Percentiles rank a stretch among this genome's conserved stretches.
Conservation (phyloP, 2,113 vertebrate genomes). For the Colius striatus region DNA sequence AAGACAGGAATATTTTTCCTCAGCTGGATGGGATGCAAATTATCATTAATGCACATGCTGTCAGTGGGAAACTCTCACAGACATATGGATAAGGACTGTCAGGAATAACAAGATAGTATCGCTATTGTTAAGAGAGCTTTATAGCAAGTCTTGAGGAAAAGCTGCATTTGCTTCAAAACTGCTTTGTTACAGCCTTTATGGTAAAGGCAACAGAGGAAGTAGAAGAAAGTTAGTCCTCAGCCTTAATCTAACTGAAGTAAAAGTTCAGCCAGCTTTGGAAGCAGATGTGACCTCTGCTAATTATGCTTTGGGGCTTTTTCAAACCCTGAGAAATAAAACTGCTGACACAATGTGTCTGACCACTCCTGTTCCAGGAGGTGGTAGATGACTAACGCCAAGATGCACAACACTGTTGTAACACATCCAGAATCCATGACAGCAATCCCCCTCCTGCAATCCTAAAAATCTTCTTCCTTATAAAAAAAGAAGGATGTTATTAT, state of each 20-base stretch:
- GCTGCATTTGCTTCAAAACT: neutral
- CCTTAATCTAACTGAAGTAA: neutral
- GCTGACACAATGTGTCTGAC: neutral
- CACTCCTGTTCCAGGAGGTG: conserved; percentile 12
- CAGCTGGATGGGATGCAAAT: neutral
- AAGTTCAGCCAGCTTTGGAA: neutral
- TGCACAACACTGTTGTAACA: neutral
- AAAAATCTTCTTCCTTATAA: neutral
- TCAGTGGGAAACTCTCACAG: neutral
- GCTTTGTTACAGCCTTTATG: neutral
- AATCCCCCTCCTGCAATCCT: neutral
- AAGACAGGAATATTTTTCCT: neutral
- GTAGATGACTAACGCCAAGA: neutral
- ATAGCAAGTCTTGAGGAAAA: neutral
- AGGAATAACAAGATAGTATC: neutral
- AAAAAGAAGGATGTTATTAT: neutral
- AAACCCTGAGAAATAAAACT: neutral
- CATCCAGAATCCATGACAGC: neutral
- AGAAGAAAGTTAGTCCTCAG: neutral
- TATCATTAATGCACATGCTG: neutral
- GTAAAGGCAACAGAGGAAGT: neutral
- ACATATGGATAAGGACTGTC: neutral
- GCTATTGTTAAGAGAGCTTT: neutral
- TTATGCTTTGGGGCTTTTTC: neutral
- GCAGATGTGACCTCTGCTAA: neutral